Evolutionary conservation across 2,797 vertebrate genomes (phyloP).

Genomic region (Merluccius polli): DNA sequence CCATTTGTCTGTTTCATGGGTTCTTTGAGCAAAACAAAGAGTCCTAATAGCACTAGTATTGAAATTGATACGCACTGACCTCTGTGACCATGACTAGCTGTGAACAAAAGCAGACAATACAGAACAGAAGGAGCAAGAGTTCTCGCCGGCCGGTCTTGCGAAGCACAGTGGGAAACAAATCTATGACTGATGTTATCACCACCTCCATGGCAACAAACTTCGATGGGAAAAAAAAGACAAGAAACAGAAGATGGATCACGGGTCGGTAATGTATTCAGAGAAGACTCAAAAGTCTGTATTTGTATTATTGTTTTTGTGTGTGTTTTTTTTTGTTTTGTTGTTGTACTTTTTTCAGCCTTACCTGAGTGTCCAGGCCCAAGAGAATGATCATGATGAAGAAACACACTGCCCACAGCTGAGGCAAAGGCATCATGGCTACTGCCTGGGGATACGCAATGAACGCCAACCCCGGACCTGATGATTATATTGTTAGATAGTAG

Average conservation of each 20-base stretch:
- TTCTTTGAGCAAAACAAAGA: not conserved
- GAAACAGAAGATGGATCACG: slow-evolving; percentile 1
- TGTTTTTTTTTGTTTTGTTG: too few species aligned
- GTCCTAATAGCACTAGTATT: not conserved
- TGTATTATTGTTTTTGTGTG: not conserved
- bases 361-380: slow-evolving; percentile 88
- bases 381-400: slow-evolving; percentile 91
- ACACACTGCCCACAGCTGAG: slow-evolving; percentile 86
- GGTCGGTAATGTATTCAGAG: not conserved
- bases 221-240: not conserved
- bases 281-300: not conserved
- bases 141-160: slow-evolving; percentile 61
- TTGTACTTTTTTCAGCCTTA: slow-evolving; percentile 40
- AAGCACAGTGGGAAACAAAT: slow-evolving; percentile 66
- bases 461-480: slow-evolving; percentile 88
- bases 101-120: slow-evolving; percentile 60
- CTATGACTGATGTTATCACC: slow-evolving; percentile 66
- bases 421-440: slow-evolving; percentile 86
- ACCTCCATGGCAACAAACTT: slow-evolving; percentile 73
- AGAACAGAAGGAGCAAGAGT: slow-evolving; percentile 64
- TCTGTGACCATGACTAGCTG: slow-evolving; percentile 72
- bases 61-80: slow-evolving; percentile 44
- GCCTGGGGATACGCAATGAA: slow-evolving; percentile 89
- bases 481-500: not conserved
- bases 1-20: not conserved